Base-by-base conservation (phyloP, 2,888 invertebrate species). In the Augiades crinisus region DNA sequence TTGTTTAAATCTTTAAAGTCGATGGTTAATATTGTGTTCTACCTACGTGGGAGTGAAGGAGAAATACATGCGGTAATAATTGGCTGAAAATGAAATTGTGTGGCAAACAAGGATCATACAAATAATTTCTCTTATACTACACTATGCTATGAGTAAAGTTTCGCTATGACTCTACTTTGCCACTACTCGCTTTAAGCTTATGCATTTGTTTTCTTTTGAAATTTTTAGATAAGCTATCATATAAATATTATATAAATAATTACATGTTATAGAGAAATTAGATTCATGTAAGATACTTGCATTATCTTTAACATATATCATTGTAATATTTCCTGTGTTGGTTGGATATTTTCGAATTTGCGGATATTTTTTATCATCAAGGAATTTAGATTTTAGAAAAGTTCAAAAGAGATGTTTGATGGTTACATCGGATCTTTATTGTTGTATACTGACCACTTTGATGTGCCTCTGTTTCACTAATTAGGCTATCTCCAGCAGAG, bases 91-190 rank as follows among this genome's bases (percentile, higher is more conserved):
- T 72, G 66, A 80, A 83, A 76, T 54, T 71, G 64, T 76, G 86
- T 87, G 87, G 88, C 88, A 86, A 82, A 63, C 72, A 85, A 72
- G 73, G 69, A 70, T 67, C 70, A 64, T 68, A 71, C 38, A 43
- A 51, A 61, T 63, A 77, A 73, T 75, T 67, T 72, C 57, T 63
- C 71, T 64, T 71, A 75, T 79, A 44, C 47, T 27, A 31, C 7
- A 81, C 75, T 62, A 73, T 79, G 78, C 69, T 63, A 83, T 71
- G 87, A 87, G 87, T 88, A 89, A 89, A 75, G 88, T 89, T 88
- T 89, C 88, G 88, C 88, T 81, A 84, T 87, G 88, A 89, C 81
- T 85, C 86, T 84, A 87, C 84, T 81, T 85, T 86, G 87, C 88
- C 87, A 89, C 86, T 86, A 86, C 81, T 73, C 74, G 78, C 70